phyloP scores from a whole-genome alignment of 2,113 vertebrate genomes.

The Tragelaphus strepsiceros region DNA sequence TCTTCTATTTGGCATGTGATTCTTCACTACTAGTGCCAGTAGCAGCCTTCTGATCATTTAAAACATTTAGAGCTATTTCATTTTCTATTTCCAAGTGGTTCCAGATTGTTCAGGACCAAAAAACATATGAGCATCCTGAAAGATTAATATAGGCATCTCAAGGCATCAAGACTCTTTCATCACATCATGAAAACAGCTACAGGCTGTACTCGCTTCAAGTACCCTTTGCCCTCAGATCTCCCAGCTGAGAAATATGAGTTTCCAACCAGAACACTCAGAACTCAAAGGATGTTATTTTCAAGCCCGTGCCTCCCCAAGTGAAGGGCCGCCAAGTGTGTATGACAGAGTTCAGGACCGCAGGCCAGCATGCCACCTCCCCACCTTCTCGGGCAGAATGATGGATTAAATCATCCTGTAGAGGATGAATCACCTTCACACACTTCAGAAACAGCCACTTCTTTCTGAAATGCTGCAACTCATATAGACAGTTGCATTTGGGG shows the following conservation, averaged over 20 bases:
- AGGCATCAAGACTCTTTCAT: conserved; percentile 45
- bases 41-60: neutral
- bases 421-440: conserved; percentile 42
- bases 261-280: conserved; percentile 35
- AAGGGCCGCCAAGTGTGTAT: conserved; percentile 38
- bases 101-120: conserved; percentile 7
- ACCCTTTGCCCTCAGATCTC: conserved; percentile 43
- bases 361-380: neutral
- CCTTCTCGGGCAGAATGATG: conserved; percentile 28
- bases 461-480: conserved; percentile 48
- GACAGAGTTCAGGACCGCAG: conserved; percentile 58
- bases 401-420: conserved; percentile 65
- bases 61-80: neutral
- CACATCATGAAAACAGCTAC: conserved; percentile 40
- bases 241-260: conserved; percentile 52
- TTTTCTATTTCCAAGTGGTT: conserved; percentile 13
- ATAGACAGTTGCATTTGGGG: neutral
- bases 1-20: neutral
- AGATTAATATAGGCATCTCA: conserved; percentile 45
- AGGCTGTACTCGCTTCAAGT: neutral
- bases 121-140: neutral
- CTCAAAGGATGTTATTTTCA: conserved; percentile 50
- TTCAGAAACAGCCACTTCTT: conserved; percentile 69
- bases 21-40: neutral
- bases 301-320: neutral